Conservation (phyloP, 2,113 vertebrate genomes). For the Sciurus niger region DNA sequence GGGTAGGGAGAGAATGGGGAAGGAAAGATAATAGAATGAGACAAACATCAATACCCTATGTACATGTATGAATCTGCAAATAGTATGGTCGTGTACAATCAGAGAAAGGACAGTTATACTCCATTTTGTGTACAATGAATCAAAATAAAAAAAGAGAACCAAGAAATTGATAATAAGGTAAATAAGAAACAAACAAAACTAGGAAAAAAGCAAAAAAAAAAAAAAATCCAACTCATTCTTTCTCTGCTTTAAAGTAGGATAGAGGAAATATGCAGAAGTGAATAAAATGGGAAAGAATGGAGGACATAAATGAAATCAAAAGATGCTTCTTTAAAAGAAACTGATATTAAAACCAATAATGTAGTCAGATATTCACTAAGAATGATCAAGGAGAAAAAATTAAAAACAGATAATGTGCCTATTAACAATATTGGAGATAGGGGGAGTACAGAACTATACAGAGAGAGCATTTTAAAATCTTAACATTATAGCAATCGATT, state of each 20-base stretch:
- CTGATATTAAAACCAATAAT: neutral
- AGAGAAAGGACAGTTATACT: too few species aligned
- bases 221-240: neutral
- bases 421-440: neutral
- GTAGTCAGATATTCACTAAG: neutral
- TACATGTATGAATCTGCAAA: too few species aligned
- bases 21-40: too few species aligned
- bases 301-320: neutral
- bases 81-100: too few species aligned
- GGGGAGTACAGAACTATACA: neutral
- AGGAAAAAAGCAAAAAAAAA: neutral
- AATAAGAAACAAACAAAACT: neutral
- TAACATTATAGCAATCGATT: neutral
- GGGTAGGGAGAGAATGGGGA: too few species aligned
- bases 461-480: constrained; percentile 21
- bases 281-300: neutral
- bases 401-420: neutral
- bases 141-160: too few species aligned
- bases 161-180: neutral
- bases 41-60: too few species aligned
- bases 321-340: neutral
- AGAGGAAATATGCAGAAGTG: neutral
- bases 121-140: too few species aligned
- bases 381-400: neutral
- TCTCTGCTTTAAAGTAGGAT: neutral